These are phyloP conservation scores for Argopecten irradians DNA, from an alignment of 1,140 invertebrate genomes.

Conservation along the genomic window DNA sequence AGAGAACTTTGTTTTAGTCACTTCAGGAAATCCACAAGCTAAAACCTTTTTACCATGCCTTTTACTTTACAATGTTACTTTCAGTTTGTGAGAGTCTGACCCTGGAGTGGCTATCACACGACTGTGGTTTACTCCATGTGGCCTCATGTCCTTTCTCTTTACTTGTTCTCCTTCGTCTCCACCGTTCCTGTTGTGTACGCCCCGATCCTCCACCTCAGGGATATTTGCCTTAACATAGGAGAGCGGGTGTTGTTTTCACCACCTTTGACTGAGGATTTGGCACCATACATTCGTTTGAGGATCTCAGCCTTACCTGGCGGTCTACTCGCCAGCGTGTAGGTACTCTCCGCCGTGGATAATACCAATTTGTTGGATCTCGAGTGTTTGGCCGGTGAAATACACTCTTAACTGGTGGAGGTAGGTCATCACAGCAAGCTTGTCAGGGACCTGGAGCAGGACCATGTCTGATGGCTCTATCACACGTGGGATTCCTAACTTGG, in stretches of 20 bases:
- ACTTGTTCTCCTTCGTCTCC: neutral
- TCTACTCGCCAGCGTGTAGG: conserved; percentile 90
- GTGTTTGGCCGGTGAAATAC: conserved; percentile 73
- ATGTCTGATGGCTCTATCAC: conserved; percentile 95
- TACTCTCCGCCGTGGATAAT: conserved; percentile 80
- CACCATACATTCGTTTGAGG: conserved; percentile 85
- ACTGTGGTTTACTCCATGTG: neutral
- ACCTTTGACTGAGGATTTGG: conserved; percentile 58
- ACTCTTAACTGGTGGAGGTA: conserved; percentile 95
- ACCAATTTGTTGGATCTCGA: conserved; percentile 82
- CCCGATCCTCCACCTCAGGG: neutral
- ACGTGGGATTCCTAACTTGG: conserved; percentile 90
- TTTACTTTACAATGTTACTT: neutral
- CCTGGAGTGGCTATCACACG: conserved; percentile 37
- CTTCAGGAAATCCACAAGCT: neutral
- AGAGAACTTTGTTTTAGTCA: conserved; percentile 74
- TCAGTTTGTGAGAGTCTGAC: neutral
- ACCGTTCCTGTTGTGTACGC: neutral
- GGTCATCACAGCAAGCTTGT: conserved; percentile 96
- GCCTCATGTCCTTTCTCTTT: conserved; percentile 32
- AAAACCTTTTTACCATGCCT: neutral
- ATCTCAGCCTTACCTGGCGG: conserved; percentile 84
- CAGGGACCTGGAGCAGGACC: conserved; percentile 91
- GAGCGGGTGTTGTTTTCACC: neutral
- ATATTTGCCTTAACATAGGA: conserved; percentile 30